These are phyloP conservation scores for Oedothorax gibbosus DNA, from an alignment of 1,140 invertebrate genomes.

Conservation along the genomic window DNA sequence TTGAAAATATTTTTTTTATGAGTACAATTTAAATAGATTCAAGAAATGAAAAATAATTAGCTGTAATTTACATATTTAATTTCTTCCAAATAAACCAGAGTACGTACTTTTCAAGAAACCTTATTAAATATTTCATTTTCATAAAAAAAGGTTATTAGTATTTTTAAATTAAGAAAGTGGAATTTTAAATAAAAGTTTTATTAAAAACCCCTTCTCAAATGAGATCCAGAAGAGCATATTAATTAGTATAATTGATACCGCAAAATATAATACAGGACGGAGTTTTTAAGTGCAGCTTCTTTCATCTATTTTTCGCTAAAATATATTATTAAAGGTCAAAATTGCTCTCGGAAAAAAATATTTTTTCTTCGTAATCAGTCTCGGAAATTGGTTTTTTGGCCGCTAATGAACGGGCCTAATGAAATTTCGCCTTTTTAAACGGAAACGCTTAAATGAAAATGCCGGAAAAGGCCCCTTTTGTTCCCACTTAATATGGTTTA, in stretches of 20 bases:
- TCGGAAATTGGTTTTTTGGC: slow-evolving; percentile 57
- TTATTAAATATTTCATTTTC: too few relatives aligned
- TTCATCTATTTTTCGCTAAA: not conserved
- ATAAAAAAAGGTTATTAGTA: too few relatives aligned
- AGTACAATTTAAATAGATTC: too few relatives aligned
- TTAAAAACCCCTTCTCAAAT: too few relatives aligned
- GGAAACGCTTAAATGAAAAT: slow-evolving; percentile 45
- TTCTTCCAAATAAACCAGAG: too few relatives aligned
- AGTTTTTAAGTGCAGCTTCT: slow-evolving; percentile 8
- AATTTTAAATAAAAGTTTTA: too few relatives aligned
- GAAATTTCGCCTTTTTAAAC: slow-evolving; percentile 53
- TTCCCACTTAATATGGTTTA: slow-evolving; percentile 57
- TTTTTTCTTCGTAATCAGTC: slow-evolving; percentile 56
- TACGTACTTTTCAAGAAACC: too few relatives aligned
- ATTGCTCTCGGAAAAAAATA: slow-evolving; percentile 13
- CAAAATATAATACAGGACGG: not conserved
- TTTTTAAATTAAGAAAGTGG: too few relatives aligned
- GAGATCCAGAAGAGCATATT: slow-evolving; percentile 14
- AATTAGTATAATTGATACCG: slow-evolving; percentile 39
- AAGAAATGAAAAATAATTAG: too few relatives aligned
- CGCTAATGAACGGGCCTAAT: slow-evolving; percentile 57
- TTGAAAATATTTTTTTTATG: too few relatives aligned
- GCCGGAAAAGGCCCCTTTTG: slow-evolving; percentile 35
- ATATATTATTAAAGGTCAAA: slow-evolving; percentile 3
- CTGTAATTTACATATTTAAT: too few relatives aligned